Evolutionary conservation across 2,888 invertebrate species (phyloP).

Genomic region (Hydrotaea diabolus): DNA sequence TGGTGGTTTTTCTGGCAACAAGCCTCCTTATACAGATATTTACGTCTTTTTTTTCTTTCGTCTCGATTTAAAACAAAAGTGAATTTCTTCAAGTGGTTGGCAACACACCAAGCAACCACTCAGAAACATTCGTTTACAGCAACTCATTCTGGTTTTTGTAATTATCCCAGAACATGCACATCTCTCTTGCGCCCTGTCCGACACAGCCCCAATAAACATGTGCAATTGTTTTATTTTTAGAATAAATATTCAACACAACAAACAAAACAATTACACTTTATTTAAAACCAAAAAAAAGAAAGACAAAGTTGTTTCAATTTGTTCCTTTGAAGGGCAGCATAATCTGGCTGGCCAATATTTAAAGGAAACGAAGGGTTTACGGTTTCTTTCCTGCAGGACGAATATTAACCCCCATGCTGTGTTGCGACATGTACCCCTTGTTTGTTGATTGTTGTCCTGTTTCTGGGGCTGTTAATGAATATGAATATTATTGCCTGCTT

Average conservation of each 20-base stretch:
- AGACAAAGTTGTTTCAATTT: slow-evolving; percentile 8
- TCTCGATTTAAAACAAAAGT: not conserved
- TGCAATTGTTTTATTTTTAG: slow-evolving; percentile 63
- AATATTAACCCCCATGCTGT: slow-evolving; percentile 3
- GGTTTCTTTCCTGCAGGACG: not conserved
- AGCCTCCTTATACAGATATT: not conserved
- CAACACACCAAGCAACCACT: not conserved
- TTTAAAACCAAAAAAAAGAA: not conserved
- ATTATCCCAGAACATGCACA: slow-evolving; percentile 21
- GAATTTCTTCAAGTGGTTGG: slow-evolving; percentile 11
- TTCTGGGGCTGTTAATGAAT: slow-evolving; percentile 12
- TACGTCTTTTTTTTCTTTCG: not conserved
- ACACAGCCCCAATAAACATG: slow-evolving; percentile 39
- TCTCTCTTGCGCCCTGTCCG: not conserved
- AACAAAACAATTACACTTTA: slow-evolving; percentile 15
- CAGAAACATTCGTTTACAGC: too few relatives aligned
- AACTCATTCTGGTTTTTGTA: not conserved
- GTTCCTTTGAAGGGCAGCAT: slow-evolving; percentile 1
- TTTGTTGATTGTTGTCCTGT: not conserved
- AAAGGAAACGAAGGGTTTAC: not conserved
- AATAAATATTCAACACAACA: slow-evolving; percentile 37
- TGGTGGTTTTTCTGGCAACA: not conserved
- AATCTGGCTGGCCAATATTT: not conserved
- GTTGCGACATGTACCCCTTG: not conserved
- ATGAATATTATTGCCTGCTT: slow-evolving; percentile 21